Evolutionary conservation across 2,888 invertebrate species (phyloP), one percentile per base, ranked within the genome.

Genomic region (Sinotaia quadrata): DNA sequence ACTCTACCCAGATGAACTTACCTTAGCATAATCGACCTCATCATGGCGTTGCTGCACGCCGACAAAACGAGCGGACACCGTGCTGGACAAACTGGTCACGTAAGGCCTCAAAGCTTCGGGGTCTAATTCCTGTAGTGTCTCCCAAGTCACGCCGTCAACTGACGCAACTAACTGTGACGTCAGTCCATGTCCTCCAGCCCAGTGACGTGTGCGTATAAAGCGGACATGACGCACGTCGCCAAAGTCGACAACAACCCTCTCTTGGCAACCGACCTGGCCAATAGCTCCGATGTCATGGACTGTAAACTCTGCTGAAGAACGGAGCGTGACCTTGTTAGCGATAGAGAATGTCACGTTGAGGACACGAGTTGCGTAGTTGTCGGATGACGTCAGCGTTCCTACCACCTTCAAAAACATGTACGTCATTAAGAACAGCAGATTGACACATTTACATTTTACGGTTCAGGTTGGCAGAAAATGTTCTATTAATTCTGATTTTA

Each of bases 141-240:
- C 12, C 67, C 67, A 67, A 47, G 49, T 67, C 52, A 67, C 52
- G 18, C 60, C 51, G 44, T 67, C 67, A 21, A 21, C n/a, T 37
- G 67, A 67, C 60, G 57, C 37, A n/a, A 67, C 21, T 54, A 67
- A 41, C 24, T 41, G 15, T 51, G 67, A 57, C 51, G 52, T 67
- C 67, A 67, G 37, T n/a, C 52, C 67, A 36, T 52, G 60, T 8
- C 29, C 36, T 5, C 67, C 67, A 27, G 60, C 60, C 67, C 67
- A 67, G 33, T 67, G 67, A 33, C 67, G 67, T 15, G 67, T 57
- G 24, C 57, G 44, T 31, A 67, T 27, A n/a, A 54, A 29, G 8
- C 44, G 18, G 7, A 67, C 44, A 15, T 36, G 58, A 12, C n/a
- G 51, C 12, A 58, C 31, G 5, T 33, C 52, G 2, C 67, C 67